Conservation (phyloP, 2,797 vertebrate species). For the Rhinophrynus dorsalis region DNA sequence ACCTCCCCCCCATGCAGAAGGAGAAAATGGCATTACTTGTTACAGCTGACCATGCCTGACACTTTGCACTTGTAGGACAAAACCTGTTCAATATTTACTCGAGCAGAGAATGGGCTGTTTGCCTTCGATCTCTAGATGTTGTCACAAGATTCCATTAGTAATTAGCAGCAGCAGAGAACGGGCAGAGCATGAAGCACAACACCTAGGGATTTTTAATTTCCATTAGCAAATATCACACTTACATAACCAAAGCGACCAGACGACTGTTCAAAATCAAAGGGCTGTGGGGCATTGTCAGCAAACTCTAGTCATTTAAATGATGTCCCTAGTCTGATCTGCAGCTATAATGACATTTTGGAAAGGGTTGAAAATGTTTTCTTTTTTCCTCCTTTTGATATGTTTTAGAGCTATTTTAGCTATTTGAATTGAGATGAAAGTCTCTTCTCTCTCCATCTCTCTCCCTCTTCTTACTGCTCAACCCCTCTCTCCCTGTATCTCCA, state of each 20-base stretch:
- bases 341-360: too few species aligned
- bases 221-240: neutral
- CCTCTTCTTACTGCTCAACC: too few species aligned
- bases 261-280: neutral
- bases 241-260: neutral
- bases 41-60: neutral
- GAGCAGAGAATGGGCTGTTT: neutral
- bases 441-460: too few species aligned
- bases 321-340: too few species aligned
- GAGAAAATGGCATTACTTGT: too few species aligned
- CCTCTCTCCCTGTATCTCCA: too few species aligned
- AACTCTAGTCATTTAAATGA: neutral
- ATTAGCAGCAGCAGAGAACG: neutral
- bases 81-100: slow-evolving; percentile 9
- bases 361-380: too few species aligned
- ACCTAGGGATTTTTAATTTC: neutral
- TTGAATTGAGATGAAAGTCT: too few species aligned
- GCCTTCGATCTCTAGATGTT: neutral
- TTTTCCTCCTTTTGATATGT: too few species aligned
- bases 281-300: neutral
- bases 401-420: too few species aligned
- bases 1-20: neutral
- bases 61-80: neutral
- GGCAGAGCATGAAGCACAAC: neutral
- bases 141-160: neutral